These are phyloP conservation scores for Sycophaga agraensis DNA, from an alignment of 1,140 invertebrate species.

Conservation along the genomic window DNA sequence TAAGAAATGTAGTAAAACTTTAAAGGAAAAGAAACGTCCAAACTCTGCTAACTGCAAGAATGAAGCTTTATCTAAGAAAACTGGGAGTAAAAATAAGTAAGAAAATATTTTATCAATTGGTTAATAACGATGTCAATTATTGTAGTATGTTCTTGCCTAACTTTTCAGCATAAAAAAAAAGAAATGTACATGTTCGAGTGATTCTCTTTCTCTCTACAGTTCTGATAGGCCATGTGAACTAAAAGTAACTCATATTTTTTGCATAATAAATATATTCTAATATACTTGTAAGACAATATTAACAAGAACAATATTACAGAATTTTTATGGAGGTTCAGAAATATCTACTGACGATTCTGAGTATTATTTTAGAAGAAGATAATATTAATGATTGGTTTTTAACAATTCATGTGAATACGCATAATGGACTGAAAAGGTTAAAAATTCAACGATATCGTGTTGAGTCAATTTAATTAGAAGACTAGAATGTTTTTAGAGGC, in stretches of 20 bases:
- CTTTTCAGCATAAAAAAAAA: slow-evolving; percentile 33
- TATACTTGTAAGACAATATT: neutral
- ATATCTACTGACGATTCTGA: slow-evolving; percentile 29
- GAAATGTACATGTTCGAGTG: slow-evolving; percentile 29
- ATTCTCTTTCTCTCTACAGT: slow-evolving; percentile 24
- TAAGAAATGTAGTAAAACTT: slow-evolving; percentile 24
- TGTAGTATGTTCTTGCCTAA: neutral
- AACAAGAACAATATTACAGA: slow-evolving; percentile 14
- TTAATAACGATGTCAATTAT: neutral
- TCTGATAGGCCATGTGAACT: slow-evolving; percentile 24
- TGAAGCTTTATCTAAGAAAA: no score
- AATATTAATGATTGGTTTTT: no score
- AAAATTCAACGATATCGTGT: no score
- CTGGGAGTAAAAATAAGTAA: no score
- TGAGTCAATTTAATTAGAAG: no score
- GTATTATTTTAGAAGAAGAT: slow-evolving; percentile 15
- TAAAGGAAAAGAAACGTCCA: slow-evolving; percentile 38
- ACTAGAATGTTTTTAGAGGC: no score
- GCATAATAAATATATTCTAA: neutral
- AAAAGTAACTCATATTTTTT: neutral
- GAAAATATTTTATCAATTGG: slow-evolving; percentile 11
- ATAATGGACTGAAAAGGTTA: no score
- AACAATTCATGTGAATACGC: no score
- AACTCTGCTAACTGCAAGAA: slow-evolving; percentile 37
- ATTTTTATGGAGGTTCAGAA: slow-evolving; percentile 34